Evolutionary conservation across 2,113 vertebrate genomes (phyloP), one percentile per base, ranked within the genome.

Genomic region (Lophochroa leadbeateri): DNA sequence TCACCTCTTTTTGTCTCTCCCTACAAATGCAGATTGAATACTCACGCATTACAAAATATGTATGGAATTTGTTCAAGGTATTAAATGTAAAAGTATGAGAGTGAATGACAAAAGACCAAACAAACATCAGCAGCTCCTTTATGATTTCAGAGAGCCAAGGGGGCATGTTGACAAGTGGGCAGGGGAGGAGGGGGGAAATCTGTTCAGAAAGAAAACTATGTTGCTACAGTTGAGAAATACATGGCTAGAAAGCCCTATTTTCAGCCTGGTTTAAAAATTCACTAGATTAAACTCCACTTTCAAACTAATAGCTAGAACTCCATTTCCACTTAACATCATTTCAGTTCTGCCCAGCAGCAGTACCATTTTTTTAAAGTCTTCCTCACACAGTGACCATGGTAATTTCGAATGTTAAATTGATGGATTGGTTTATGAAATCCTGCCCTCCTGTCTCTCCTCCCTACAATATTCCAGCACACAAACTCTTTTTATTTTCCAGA

Each of bases 381-480:
- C 43, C 75, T 53, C 44, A 71, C 28, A 58, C 4, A 39, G 23
- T 14, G 9, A 2, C 10, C 13, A 29, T 0, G 31, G 27, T 7
- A 8, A 28, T n/a, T 28, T 0, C 13, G 16, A 13, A 35, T 2
- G 17, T 49, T 28, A 6, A 58, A 35, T 0, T 23, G 44, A 44
- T 7, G 37, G 76, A 18, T 1, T n/a, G 13, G 4, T 14, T 13
- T 41, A 35, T 13, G 77, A 53, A 74, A 49, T 7, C 46, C 49
- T 44, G 57, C 33, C 47, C 44, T 88, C 57, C 67, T 49, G 43
- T 80, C 71, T 52, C 53, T 55, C 41, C 37, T 82, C 53, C 77
- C 52, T 33, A 6, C 33, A 28, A 25, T 0, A 69, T 1, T 47
- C 37, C 72, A 52, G 86, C 52, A 88, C 46, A 71, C 1, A 0